Base-by-base conservation (phyloP, 2,888 invertebrate species). In the Ernsta delagoae region DNA sequence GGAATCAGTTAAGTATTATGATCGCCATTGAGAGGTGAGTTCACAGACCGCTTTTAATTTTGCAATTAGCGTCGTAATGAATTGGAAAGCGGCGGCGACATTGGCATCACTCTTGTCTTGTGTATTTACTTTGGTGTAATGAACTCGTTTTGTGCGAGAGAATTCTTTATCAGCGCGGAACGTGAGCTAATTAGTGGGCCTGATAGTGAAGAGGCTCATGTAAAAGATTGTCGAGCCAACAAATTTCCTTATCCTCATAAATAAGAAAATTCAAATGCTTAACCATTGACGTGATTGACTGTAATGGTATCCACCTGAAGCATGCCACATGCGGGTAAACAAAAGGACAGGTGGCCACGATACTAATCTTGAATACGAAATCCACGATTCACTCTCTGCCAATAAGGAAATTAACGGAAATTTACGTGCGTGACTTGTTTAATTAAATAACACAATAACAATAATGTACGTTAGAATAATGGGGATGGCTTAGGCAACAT, bases 331-430 rank as follows among this genome's bases (percentile, higher is more conserved):
- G 12, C 41, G 50, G 45, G 57, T 68, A 68, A 68, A 68, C 68
- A 68, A 62, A 41, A 31, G 50, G 41, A 56, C 75, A 75, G 75
- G 72, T 76, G 74, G 75, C 34, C 71, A 61, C 41, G 56, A 62
- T 61, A 69, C 60, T 60, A 70, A 68, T 41, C 45, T 57, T 67
- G 75, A 71, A 75, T 76, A 73, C 68, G 65, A 72, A 76, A 57
- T 68, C 64, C 65, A 41, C 31, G 57, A 63, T 50, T 39, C 64
- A 54, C 59, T 71, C 65, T 48, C 24, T 72, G 70, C 71, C 63
- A 74, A 74, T 74, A 74, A 72, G 76, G 74, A 61, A 73, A 74
- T 77, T 77, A 76, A 75, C 74, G 74, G 75, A 76, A 75, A 76
- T 71, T 70, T 71, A 75, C 74, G 74, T 75, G 73, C 72, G 67